Conservation (phyloP, 2,113 vertebrate genomes). For the Taxidea taxus region DNA sequence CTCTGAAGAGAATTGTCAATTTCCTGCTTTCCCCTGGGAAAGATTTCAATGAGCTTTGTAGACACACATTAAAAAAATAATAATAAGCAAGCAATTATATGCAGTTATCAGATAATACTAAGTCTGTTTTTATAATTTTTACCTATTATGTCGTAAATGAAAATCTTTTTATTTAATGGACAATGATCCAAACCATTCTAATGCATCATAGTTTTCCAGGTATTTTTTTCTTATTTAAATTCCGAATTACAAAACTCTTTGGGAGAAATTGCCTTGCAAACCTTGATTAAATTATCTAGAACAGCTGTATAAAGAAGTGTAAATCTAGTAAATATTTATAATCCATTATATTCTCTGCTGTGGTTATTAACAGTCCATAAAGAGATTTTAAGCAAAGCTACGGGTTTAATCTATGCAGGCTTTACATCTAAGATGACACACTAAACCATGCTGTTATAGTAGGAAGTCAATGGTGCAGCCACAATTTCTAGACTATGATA, state of each 20-base stretch:
- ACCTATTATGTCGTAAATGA: slow-evolving; percentile 14
- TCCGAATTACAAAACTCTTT: slow-evolving; percentile 55
- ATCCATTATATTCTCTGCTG: slow-evolving; percentile 78
- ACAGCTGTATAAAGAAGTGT: slow-evolving; percentile 64
- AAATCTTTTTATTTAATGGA: slow-evolving; percentile 60
- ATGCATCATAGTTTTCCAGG: background rate
- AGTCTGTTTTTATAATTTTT: slow-evolving; percentile 32
- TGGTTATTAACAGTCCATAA: slow-evolving; percentile 84
- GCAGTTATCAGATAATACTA: slow-evolving; percentile 7
- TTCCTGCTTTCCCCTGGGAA: slow-evolving; percentile 48
- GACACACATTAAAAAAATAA: background rate
- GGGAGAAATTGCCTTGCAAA: slow-evolving; percentile 64
- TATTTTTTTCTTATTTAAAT: slow-evolving; percentile 39
- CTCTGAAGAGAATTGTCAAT: slow-evolving; percentile 54
- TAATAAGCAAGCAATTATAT: background rate
- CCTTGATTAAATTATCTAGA: slow-evolving; percentile 74
- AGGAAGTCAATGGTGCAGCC: slow-evolving; percentile 76
- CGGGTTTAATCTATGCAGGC: slow-evolving; percentile 77
- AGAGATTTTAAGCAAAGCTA: slow-evolving; percentile 83
- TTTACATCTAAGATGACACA: slow-evolving; percentile 66
- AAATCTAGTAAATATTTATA: slow-evolving; percentile 82
- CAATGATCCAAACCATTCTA: slow-evolving; percentile 37
- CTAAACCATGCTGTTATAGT: slow-evolving; percentile 58
- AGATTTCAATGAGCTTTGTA: slow-evolving; percentile 43
- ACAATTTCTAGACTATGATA: slow-evolving; percentile 74